Percentiles rank a stretch among this genome's conserved stretches.
phyloP scores from a whole-genome alignment of 2,113 vertebrate genomes.

The Pedionomus torquatus region DNA sequence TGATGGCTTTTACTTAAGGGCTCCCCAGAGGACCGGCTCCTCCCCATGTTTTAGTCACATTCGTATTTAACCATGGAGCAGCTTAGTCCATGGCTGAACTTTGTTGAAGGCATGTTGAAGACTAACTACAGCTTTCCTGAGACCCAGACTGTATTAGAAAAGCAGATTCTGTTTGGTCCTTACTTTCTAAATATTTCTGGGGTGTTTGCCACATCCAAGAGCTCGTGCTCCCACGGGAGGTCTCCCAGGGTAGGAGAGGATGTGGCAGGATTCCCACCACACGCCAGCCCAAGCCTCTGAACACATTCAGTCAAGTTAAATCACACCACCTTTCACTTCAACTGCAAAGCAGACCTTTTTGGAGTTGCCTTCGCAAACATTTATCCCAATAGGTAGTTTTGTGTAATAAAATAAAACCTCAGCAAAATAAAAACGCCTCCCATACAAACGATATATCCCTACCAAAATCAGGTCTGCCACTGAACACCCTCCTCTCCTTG shows the following conservation, averaged over 20 bases:
- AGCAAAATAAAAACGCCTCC: slow-evolving; percentile 46
- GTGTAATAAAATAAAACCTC: slow-evolving; percentile 39
- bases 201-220: neutral
- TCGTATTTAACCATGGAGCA: neutral
- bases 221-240: neutral
- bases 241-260: neutral
- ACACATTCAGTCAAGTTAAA: neutral
- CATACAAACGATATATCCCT: neutral
- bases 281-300: neutral
- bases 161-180: neutral
- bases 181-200: neutral
- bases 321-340: neutral
- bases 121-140: neutral
- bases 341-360: neutral
- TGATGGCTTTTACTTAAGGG: neutral
- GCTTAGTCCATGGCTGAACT: neutral
- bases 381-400: neutral
- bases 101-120: too few relatives aligned
- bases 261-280: neutral
- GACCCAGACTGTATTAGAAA: neutral
- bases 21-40: neutral
- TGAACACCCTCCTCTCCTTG: slow-evolving; percentile 13
- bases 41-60: neutral
- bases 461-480: slow-evolving; percentile 12
- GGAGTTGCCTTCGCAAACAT: slow-evolving; percentile 22